These are phyloP conservation scores for Ceriagrion tenellum DNA, from an alignment of 2,888 invertebrate genomes.

Conservation along the genomic window DNA sequence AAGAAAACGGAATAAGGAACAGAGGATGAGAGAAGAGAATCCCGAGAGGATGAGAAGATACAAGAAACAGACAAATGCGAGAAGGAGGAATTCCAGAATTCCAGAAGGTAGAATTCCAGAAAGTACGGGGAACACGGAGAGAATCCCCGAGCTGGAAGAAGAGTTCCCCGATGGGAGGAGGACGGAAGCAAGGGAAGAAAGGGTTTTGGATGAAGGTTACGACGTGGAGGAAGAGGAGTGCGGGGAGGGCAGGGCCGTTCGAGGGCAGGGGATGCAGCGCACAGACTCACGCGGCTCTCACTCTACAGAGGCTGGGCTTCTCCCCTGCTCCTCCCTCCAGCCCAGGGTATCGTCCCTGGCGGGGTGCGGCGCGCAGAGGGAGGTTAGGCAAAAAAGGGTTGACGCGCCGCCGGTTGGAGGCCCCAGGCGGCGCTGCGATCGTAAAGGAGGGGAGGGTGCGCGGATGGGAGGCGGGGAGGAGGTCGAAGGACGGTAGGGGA, in stretches of 20 bases:
- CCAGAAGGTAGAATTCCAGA: background rate
- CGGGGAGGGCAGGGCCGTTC: background rate
- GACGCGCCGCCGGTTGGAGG: background rate
- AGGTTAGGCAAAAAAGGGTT: background rate
- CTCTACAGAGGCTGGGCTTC: too few species aligned
- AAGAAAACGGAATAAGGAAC: background rate
- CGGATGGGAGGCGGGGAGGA: slow-evolving; percentile 10
- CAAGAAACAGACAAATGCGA: background rate
- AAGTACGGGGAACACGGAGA: background rate
- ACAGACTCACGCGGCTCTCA: too few species aligned
- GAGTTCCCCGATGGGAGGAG: slow-evolving; percentile 41
- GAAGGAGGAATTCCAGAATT: too few species aligned
- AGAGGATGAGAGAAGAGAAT: background rate
- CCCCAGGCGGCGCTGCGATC: slow-evolving; percentile 38
- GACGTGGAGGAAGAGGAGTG: background rate
- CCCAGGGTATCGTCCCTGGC: slow-evolving; percentile 5
- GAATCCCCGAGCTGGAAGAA: background rate
- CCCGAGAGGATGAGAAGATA: background rate
- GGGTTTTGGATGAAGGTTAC: slow-evolving; percentile 21
- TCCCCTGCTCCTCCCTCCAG: background rate
- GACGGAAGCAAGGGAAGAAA: background rate
- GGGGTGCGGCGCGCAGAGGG: background rate
- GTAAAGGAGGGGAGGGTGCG: background rate
- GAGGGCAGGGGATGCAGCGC: too few species aligned
- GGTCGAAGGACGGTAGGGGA: background rate